Base-by-base conservation (phyloP, 2,888 invertebrate genomes). In the Horisme vitalbata region DNA sequence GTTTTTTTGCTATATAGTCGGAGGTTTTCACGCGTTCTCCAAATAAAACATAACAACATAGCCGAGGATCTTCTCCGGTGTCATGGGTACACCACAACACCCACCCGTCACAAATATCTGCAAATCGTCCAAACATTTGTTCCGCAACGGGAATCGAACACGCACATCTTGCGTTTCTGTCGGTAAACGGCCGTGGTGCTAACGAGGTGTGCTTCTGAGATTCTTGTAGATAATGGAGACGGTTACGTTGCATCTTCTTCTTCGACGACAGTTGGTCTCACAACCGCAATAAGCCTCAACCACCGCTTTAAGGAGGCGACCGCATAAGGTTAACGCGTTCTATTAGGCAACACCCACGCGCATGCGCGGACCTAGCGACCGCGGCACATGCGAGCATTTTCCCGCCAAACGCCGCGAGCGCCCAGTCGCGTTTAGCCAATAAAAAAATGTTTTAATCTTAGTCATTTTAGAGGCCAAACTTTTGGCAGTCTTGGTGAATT, bases 321-420 rank as follows among this genome's bases (percentile, higher is more conserved):
- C 54, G 54, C 59, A 53, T 20, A 68, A 75, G 74, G 75, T 75
- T 72, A 67, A 52, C 59, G 54, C 65, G 57, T 45, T 67, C 61
- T 68, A 78, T 86, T 86, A 84, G 74, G 87, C 83, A 85, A 85
- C 73, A 71, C 15, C 65, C 70, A 75, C 72, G 73, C 74, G 73
- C 75, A 51, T 35, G 44, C 49, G 49, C 41, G 44, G 39, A 56
- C 48, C 69, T 71, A 69, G 81, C 80, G 76, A 79, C 70, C 71
- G 81, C 83, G 78, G n/a, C n/a, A n/a, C n/a, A n/a, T n/a, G n/a
- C 75, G 51, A 55, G 68, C 85, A 84, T 82, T 84, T 84, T 85
- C 83, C 82, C 84, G 85, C 84, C 82, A 80, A 75, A 73, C 83
- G 67, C 66, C 69, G 74, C 67, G 60, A 68, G 76, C 70, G 77